Base-by-base conservation (phyloP, 2,113 vertebrate genomes). In the Typhlomys cinereus region DNA sequence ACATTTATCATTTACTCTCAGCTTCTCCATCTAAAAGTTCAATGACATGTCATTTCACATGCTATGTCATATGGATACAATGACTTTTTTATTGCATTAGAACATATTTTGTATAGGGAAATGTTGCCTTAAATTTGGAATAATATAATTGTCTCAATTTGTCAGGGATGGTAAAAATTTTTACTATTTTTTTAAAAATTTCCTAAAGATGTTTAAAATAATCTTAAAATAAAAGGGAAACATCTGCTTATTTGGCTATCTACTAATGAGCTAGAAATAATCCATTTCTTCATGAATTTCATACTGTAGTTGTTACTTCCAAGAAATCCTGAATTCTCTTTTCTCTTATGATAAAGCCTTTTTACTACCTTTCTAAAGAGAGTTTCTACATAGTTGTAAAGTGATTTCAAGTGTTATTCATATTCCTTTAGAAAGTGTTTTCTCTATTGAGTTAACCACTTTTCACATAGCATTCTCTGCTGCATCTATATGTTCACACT, bases 391-490 rank as follows among this genome's bases (percentile, higher is more conserved):
- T 78, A 64, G 34, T n/a, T 69, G 54, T 69, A 76, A 88, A 88
- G 52, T 66, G 27, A 83, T 5, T 27, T 83, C 8, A 59, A 94
- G 89, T 48, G 1, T 39, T 81, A 50, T 23, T 1, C 67, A 36
- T 90, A 0, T 14, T 59, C 14, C 23, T n/a, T n/a, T 27, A 92
- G 31, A 39, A 44, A 46, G 5, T 39, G 4, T 61, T 85, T 70
- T 80, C 15, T 48, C 83, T n/a, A 91, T 94, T 78, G 41, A 78
- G 34, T 74, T 90, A 91, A 84, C 74, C 54, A 57, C 4, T 20
- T 52, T 50, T 41, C 23, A 21, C 0, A 0, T 11, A 17, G 7
- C 17, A 31, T 52, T 67, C 61, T 81, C 34, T 86, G 2, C 74
- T 92, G 39, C 36, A 41, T 71, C 52, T n/a, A n/a, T 41, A 7